A percentile compares a stretch with the other conserved stretches of the same genome.
These are phyloP conservation scores for Hydraecia micacea DNA, from an alignment of 2,888 invertebrate species.

Conservation along the genomic window DNA sequence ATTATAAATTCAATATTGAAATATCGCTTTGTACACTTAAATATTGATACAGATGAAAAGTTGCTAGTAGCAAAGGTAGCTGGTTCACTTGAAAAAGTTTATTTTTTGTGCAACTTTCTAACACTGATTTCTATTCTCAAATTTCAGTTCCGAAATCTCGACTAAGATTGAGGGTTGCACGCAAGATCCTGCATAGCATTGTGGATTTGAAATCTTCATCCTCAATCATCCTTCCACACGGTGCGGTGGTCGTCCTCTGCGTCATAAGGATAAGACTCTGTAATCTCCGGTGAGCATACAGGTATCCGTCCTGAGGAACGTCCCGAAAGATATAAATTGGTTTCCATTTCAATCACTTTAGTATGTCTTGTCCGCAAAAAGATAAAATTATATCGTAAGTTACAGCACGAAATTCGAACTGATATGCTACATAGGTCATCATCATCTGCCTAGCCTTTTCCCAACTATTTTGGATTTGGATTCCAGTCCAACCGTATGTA, in stretches of 20 bases:
- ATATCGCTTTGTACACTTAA: neutral
- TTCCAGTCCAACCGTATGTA: neutral
- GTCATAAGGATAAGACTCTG: conserved; percentile 14
- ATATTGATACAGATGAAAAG: neutral
- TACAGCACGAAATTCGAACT: neutral
- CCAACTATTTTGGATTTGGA: neutral
- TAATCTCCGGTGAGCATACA: conserved; percentile 7
- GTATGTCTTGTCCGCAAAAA: neutral
- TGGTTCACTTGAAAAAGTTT: neutral
- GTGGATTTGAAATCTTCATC: neutral
- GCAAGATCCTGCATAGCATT: conserved; percentile 3
- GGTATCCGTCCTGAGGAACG: neutral
- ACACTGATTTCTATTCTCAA: neutral
- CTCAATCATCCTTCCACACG: neutral
- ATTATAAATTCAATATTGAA: too few relatives aligned
- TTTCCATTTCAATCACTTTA: conserved; percentile 7
- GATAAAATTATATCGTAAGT: neutral
- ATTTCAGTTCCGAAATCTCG: neutral
- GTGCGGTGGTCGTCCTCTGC: neutral
- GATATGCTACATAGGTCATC: neutral
- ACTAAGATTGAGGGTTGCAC: neutral
- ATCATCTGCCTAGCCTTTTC: neutral
- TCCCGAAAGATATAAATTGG: conserved; percentile 1
- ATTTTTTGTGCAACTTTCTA: neutral
- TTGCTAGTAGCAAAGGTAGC: neutral